phyloP scores from a whole-genome alignment of 2,797 vertebrate genomes.

The Artibeus jamaicensis region DNA sequence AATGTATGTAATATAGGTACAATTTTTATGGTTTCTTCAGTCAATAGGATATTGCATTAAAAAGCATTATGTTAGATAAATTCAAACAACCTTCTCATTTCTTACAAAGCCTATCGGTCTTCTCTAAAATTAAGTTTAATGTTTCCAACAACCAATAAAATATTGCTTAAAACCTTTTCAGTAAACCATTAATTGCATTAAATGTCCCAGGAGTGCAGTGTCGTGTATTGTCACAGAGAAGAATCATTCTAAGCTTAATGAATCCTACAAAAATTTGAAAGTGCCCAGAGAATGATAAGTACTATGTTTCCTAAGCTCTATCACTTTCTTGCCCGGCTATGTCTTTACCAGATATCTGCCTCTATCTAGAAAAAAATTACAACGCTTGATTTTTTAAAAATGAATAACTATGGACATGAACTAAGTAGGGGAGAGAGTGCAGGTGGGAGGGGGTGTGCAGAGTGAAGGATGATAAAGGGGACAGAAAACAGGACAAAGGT shows the following conservation, averaged over 20 bases:
- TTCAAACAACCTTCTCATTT: background rate
- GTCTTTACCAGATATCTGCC: background rate
- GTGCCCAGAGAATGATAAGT: background rate
- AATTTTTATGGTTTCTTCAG: background rate
- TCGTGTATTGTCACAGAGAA: background rate
- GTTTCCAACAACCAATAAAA: background rate
- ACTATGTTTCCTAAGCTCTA: background rate
- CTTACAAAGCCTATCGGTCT: background rate
- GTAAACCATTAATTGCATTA: background rate
- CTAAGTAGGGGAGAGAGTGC: too few relatives aligned
- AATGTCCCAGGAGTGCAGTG: background rate
- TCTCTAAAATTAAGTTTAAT: background rate
- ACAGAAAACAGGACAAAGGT: too few relatives aligned
- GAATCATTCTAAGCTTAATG: background rate
- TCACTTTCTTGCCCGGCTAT: background rate
- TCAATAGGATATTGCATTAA: background rate
- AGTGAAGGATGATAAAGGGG: too few relatives aligned
- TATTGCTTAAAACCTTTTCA: slow-evolving; percentile 14
- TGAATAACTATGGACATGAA: background rate
- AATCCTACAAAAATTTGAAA: background rate
- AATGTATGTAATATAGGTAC: background rate
- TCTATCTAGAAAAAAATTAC: background rate
- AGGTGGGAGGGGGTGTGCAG: too few relatives aligned
- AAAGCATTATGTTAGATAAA: background rate
- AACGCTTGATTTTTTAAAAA: background rate